A percentile compares a stretch with the other conserved stretches of the same genome.
phyloP scores from a whole-genome alignment of 2,113 vertebrate species.

The Caranx melampygus region DNA sequence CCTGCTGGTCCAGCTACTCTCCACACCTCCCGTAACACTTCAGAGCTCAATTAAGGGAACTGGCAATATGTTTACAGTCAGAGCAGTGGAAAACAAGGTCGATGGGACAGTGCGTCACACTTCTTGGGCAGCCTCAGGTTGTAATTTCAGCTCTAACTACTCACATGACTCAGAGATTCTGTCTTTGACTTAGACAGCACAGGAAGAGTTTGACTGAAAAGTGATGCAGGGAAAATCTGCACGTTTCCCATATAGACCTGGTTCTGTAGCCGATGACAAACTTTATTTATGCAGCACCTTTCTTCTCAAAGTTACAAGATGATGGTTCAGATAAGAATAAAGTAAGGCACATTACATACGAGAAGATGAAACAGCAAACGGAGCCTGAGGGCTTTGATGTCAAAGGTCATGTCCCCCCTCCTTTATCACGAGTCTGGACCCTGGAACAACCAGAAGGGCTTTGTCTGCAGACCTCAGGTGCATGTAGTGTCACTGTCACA shows the following conservation, averaged over 20 bases:
- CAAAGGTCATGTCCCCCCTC: too few relatives aligned
- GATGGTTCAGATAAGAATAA: too few relatives aligned
- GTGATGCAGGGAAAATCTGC: not conserved
- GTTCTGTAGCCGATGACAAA: not conserved
- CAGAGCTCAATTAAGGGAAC: constrained; percentile 41
- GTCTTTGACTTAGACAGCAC: constrained; percentile 5
- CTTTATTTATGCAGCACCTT: too few relatives aligned
- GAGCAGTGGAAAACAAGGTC: constrained; percentile 26
- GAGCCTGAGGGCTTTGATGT: too few relatives aligned
- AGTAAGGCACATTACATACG: too few relatives aligned
- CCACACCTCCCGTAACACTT: constrained; percentile 25
- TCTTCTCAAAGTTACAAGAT: too few relatives aligned
- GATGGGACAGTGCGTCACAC: constrained; percentile 13
- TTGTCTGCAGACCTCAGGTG: too few relatives aligned
- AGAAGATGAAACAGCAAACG: too few relatives aligned
- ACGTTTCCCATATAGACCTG: not conserved
- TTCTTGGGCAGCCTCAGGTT: constrained; percentile 11
- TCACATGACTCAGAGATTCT: constrained; percentile 13
- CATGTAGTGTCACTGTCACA: too few relatives aligned
- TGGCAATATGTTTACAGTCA: constrained; percentile 30
- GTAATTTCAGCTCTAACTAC: constrained; percentile 14
- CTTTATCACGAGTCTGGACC: too few relatives aligned
- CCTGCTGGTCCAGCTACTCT: constrained; percentile 8
- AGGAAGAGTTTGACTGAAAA: constrained; percentile 7
- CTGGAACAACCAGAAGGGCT: too few relatives aligned